Base-by-base conservation (phyloP, 2,797 vertebrate genomes). In the Sphenodon punctatus region DNA sequence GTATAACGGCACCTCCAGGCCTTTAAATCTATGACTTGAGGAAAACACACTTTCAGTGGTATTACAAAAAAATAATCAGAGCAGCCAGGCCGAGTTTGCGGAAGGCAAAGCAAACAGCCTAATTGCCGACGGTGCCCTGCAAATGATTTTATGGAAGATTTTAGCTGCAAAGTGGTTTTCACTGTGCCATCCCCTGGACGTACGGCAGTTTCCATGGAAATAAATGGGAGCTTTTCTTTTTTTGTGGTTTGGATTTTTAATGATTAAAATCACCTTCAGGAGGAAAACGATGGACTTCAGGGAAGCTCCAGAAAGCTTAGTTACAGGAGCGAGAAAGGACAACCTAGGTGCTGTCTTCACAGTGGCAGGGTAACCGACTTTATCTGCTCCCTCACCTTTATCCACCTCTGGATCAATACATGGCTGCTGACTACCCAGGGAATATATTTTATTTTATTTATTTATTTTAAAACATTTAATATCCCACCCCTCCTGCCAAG, bases 181-280 rank as follows among this genome's bases (percentile, higher is more conserved):
- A 19, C 51, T 51, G 10, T 61, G 78, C 17, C 49, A 51, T 34
- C 23, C 32, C 30, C 19, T 63, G 51, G 60, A 38, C 56, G 30
- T 67, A 5, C 22, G 17, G 51, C 38, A 41, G 67, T 76, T 82
- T 78, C 63, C 64, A 78, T 63, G 75, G 68, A 78, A 73, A 78
- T 83, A 78, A 73, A 78, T 73, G 67, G 64, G 46, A 23, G 43
- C 7, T 4, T 39, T 6, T 20, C 45, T 7, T 42, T 42, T 46
- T 58, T 36, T n/a, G 53, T 5, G 43, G 32, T 34, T 43, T 34
- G 27, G 46, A 20, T 39, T 27, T 27, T 16, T 7, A 23, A 12
- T 8, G 22, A 73, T 27, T 63, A 61, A 72, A 67, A 70, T 45
- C 43, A 83, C 58, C 46, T 34, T 11, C 17, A 23, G 27, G 55